Evolutionary conservation across 2,797 vertebrate species (phyloP).

Genomic region (Bradypodion ventrale): DNA sequence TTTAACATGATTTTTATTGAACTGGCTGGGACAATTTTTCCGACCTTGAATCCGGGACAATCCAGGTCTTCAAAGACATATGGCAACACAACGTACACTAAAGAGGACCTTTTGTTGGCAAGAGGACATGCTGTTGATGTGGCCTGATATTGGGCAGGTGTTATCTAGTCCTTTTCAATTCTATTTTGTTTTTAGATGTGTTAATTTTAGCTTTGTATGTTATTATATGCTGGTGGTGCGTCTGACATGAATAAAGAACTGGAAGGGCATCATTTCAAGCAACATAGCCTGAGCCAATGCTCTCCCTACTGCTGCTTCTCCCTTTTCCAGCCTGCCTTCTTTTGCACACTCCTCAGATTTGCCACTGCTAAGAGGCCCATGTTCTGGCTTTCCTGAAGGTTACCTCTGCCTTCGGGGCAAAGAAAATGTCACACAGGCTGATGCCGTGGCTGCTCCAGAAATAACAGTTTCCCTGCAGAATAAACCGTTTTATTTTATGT

Average conservation of each 20-base stretch:
- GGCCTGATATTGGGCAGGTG: too few species aligned
- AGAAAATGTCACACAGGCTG: conserved; percentile 74
- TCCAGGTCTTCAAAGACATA: too few species aligned
- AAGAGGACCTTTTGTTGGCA: too few species aligned
- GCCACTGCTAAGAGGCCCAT: not conserved
- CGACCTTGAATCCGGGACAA: too few species aligned
- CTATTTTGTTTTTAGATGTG: too few species aligned
- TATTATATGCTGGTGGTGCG: too few species aligned
- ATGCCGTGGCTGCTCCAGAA: conserved; percentile 81
- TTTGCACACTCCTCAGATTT: conserved; percentile 1
- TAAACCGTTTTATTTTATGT: conserved; percentile 76
- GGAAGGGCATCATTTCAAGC: not conserved
- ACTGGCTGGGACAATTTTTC: too few species aligned
- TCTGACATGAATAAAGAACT: not conserved
- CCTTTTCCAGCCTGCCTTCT: not conserved
- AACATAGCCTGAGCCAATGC: not conserved
- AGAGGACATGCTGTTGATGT: too few species aligned
- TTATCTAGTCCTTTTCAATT: too few species aligned
- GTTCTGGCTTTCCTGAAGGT: conserved; percentile 77
- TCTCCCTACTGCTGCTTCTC: not conserved
- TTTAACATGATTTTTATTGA: too few species aligned
- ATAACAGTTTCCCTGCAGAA: conserved; percentile 87
- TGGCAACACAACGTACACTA: too few species aligned
- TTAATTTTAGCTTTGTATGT: too few species aligned
- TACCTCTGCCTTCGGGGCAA: conserved; percentile 81